These are phyloP conservation scores for Charaxes varanes DNA, from an alignment of 1,140 invertebrate species.

Conservation along the genomic window DNA sequence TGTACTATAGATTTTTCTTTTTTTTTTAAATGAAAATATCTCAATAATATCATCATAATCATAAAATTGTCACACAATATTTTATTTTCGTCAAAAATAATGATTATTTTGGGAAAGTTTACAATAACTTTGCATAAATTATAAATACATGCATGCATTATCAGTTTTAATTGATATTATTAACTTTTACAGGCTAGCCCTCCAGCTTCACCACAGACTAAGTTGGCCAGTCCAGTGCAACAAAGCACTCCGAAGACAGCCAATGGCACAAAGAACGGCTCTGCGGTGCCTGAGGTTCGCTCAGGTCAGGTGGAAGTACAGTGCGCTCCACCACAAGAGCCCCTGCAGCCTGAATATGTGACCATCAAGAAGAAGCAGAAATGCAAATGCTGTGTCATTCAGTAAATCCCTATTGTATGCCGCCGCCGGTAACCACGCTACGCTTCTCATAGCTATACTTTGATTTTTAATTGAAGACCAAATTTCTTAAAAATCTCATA, in stretches of 20 bases:
- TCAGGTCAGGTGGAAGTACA: conserved; percentile 82
- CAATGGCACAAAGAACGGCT: conserved; percentile 68
- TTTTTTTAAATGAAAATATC: too few relatives aligned
- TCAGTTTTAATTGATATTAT: not conserved
- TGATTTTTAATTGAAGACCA: too few relatives aligned
- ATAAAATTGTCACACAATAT: too few relatives aligned
- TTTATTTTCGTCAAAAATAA: too few relatives aligned
- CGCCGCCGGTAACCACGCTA: conserved; percentile 44
- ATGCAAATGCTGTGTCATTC: conserved; percentile 91
- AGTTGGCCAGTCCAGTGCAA: conserved; percentile 42
- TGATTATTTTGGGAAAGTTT: too few relatives aligned
- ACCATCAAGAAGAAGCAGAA: conserved; percentile 92
- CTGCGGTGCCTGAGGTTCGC: conserved; percentile 36
- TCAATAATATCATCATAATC: too few relatives aligned
- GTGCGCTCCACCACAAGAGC: conserved; percentile 82
- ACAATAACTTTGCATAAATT: too few relatives aligned
- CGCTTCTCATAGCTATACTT: conserved; percentile 33
- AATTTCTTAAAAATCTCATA: too few relatives aligned
- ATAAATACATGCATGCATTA: not conserved
- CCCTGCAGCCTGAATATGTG: conserved; percentile 87
- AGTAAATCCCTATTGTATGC: conserved; percentile 75
- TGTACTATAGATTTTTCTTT: too few relatives aligned
- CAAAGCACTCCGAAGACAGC: conserved; percentile 53
- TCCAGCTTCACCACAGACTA: conserved; percentile 56
- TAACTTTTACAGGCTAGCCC: conserved; percentile 41